Percentiles rank a stretch among this genome's conserved stretches.
Evolutionary conservation across 2,797 vertebrate genomes (phyloP).

Genomic region (Cuniculus paca): DNA sequence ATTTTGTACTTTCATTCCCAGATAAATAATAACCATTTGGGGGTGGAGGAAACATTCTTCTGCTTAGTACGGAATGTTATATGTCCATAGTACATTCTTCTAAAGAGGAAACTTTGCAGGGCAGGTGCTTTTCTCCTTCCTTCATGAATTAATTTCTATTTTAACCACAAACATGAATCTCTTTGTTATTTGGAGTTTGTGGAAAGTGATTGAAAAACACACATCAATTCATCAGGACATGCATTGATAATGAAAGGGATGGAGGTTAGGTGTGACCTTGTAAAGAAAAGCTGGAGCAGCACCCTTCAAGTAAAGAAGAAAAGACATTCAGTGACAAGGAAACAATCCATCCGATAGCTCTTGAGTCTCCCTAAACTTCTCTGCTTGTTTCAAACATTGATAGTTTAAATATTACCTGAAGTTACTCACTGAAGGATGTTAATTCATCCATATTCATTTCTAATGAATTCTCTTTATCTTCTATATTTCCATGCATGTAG

Average conservation of each 20-base stretch:
- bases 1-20: constrained; percentile 65
- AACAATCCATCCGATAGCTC: background rate
- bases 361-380: background rate
- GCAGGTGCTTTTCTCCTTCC: background rate
- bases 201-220: background rate
- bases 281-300: constrained; percentile 30
- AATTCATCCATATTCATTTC: constrained; percentile 52
- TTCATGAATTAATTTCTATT: constrained; percentile 20
- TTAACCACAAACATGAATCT: constrained; percentile 46
- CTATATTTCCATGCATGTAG: background rate
- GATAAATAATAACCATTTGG: constrained; percentile 65
- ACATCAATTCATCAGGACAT: background rate
- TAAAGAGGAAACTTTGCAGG: constrained; percentile 34
- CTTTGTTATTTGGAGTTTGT: constrained; percentile 4
- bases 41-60: constrained; percentile 57
- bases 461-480: constrained; percentile 11
- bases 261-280: constrained; percentile 5
- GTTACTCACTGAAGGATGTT: background rate
- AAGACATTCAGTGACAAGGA: background rate
- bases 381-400: constrained; percentile 33
- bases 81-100: constrained; percentile 28
- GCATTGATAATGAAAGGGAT: background rate
- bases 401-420: constrained; percentile 41
- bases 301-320: background rate
- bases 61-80: constrained; percentile 50